These are phyloP conservation scores for Ostrea denselamellosa DNA, from an alignment of 1,140 invertebrate species.

Conservation along the genomic window DNA sequence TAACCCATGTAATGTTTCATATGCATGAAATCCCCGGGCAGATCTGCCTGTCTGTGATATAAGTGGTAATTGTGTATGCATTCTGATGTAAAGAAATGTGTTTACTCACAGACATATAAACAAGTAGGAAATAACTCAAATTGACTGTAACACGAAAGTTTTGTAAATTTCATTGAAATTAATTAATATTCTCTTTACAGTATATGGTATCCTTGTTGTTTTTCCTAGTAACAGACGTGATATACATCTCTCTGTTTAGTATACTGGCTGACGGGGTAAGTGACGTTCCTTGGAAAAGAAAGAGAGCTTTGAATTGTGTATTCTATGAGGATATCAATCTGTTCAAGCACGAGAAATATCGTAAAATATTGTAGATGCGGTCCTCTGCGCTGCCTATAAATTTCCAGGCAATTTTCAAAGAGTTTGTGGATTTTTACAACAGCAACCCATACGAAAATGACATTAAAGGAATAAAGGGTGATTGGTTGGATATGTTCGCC, in stretches of 20 bases:
- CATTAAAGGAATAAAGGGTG: neutral
- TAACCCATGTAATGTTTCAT: too few relatives aligned
- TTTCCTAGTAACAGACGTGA: neutral
- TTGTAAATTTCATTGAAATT: neutral
- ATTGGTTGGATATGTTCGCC: neutral
- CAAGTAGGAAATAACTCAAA: too few relatives aligned
- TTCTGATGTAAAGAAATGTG: too few relatives aligned
- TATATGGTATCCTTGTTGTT: neutral
- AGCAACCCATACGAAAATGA: neutral
- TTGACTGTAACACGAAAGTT: too few relatives aligned
- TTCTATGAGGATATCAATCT: too few relatives aligned
- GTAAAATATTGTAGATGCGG: neutral
- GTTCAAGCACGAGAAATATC: neutral
- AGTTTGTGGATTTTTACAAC: neutral
- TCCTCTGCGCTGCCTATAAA: neutral
- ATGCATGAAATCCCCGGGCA: too few relatives aligned
- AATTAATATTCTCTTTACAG: neutral
- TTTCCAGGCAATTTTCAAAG: neutral
- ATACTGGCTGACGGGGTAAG: neutral
- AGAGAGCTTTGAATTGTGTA: neutral
- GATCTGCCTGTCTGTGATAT: too few relatives aligned
- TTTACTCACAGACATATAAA: too few relatives aligned
- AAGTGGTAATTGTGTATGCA: too few relatives aligned
- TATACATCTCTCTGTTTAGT: neutral
- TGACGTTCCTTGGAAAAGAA: neutral